Percentiles rank a stretch among this genome's conserved stretches.
Conservation (phyloP, 2,888 invertebrate genomes). For the Xestoiulus laeticollis region DNA sequence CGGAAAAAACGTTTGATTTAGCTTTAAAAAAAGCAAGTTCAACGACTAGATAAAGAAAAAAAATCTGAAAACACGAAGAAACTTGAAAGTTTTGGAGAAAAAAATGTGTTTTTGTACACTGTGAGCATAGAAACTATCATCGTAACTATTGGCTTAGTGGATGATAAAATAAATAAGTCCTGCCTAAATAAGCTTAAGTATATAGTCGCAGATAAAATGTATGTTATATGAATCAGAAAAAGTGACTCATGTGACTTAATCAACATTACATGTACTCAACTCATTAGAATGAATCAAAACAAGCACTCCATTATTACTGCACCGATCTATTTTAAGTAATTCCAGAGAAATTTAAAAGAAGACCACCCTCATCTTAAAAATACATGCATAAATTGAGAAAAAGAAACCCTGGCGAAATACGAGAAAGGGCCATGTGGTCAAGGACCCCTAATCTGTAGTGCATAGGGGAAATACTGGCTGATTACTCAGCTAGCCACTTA, state of each 20-base stretch:
- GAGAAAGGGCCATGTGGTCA: constrained; percentile 8
- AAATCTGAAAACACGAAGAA: no score
- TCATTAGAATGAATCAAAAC: not conserved
- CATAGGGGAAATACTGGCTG: not conserved
- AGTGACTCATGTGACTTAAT: no score
- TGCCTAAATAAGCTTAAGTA: no score
- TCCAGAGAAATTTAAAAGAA: not conserved
- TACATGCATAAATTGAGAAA: not conserved
- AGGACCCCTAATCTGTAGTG: not conserved
- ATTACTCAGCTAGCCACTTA: not conserved
- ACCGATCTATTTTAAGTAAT: not conserved
- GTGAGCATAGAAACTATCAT: no score
- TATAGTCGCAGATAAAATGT: no score
- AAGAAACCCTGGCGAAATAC: not conserved
- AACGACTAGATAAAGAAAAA: no score
- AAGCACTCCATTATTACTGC: not conserved
- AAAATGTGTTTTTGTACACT: no score
- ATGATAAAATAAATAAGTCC: no score
- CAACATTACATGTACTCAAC: not conserved
- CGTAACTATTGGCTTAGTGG: no score
- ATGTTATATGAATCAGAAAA: no score
- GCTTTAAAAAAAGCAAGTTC: not conserved
- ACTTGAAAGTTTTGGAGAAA: no score
- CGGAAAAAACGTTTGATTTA: not conserved
- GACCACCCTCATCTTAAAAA: not conserved